Percentiles rank a stretch among this genome's conserved stretches.
phyloP scores from a whole-genome alignment of 2,888 invertebrate genomes.

The Aromia moschata region DNA sequence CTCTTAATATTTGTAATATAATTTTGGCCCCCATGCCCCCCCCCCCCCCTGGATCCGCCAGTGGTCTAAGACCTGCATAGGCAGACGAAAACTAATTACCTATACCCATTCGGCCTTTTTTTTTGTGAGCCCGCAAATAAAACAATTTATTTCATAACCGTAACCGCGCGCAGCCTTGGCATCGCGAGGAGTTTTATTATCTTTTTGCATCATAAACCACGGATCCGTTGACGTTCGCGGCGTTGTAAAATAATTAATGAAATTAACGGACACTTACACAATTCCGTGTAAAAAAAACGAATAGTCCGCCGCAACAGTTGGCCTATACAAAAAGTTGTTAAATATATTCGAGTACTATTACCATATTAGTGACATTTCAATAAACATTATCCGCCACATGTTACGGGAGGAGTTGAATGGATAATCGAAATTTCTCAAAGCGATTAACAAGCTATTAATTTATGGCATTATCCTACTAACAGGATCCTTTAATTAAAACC shows the following conservation, averaged over 20 bases:
- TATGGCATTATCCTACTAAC: too few species aligned
- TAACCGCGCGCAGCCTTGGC: slow-evolving; percentile 8
- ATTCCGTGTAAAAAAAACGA: slow-evolving; percentile 4
- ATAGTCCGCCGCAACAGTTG: slow-evolving; percentile 16
- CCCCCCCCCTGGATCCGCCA: too few species aligned
- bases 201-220: slow-evolving; percentile 9
- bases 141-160: slow-evolving; percentile 7
- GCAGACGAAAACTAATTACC: too few species aligned
- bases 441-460: too few species aligned
- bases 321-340: slow-evolving; percentile 14
- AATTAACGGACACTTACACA: slow-evolving; percentile 10
- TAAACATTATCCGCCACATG: slow-evolving; percentile 13
- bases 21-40: too few species aligned
- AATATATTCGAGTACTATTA: slow-evolving; percentile 14
- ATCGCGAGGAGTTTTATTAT: slow-evolving; percentile 7
- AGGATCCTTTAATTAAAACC: too few species aligned
- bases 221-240: slow-evolving; percentile 3
- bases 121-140: too few species aligned
- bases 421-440: too few species aligned
- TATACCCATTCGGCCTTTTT: too few species aligned
- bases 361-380: slow-evolving; percentile 13
- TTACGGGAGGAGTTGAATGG: neutral
- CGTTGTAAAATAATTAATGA: slow-evolving; percentile 6
- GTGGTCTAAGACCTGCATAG: too few species aligned
- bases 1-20: too few species aligned